A percentile compares a stretch with the other conserved stretches of the same genome.
Evolutionary conservation across 2,888 invertebrate genomes (phyloP).

Genomic region (Andricus quercusramuli): DNA sequence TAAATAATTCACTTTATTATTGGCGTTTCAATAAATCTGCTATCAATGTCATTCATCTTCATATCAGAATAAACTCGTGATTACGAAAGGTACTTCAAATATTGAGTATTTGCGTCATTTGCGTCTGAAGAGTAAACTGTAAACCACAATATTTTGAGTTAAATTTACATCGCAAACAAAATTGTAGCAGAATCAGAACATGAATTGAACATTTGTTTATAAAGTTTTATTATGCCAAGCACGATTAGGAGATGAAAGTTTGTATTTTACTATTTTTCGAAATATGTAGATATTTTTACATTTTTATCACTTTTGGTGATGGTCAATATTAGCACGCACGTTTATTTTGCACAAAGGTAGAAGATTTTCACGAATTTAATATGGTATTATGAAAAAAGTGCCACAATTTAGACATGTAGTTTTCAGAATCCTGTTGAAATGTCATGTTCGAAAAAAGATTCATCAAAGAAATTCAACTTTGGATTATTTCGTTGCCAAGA

Average conservation of each 20-base stretch:
- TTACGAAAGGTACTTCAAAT: neutral
- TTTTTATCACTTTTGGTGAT: constrained; percentile 27
- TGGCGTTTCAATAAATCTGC: neutral
- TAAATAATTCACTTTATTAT: constrained; percentile 10
- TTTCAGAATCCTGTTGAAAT: too few species aligned
- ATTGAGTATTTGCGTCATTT: neutral
- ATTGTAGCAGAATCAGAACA: neutral
- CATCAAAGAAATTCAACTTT: too few species aligned
- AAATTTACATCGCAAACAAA: neutral
- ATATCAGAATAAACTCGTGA: neutral
- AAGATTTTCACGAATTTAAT: neutral
- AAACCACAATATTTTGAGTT: neutral
- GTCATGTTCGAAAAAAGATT: too few species aligned
- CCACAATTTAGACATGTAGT: neutral
- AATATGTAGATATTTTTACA: neutral
- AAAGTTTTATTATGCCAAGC: neutral
- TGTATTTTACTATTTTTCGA: neutral
- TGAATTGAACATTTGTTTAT: neutral
- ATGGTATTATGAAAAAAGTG: neutral
- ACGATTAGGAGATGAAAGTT: neutral
- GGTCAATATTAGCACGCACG: constrained; percentile 9
- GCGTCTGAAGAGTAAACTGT: neutral
- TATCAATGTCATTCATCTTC: constrained; percentile 16
- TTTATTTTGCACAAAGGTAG: constrained; percentile 6
- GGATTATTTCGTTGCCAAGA: too few species aligned